Evolutionary conservation across 2,888 invertebrate species (phyloP).

Genomic region (Callinectes sapidus): DNA sequence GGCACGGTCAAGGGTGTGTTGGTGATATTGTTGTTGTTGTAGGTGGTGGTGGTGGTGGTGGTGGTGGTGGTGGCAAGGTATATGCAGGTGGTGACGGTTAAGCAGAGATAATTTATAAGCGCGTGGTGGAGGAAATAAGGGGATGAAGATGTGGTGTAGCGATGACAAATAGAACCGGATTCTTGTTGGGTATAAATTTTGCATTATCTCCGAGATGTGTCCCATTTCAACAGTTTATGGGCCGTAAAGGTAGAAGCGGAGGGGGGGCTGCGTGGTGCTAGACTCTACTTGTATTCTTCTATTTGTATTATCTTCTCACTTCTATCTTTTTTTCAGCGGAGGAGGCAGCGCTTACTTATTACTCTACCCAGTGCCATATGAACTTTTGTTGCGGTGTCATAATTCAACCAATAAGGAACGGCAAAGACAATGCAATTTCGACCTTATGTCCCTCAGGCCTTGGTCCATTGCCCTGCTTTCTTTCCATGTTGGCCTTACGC

Average conservation of each 20-base stretch:
- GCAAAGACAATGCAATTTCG: not conserved
- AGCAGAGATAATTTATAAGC: not conserved
- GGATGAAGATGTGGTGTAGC: not conserved
- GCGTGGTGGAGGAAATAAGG: not conserved
- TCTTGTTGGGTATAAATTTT: not conserved
- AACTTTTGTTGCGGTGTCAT: too few species aligned
- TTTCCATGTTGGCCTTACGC: not conserved
- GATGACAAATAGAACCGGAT: not conserved
- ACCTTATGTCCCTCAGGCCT: not conserved
- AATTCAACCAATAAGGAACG: too few species aligned
- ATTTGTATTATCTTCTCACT: too few species aligned
- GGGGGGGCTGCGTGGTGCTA: too few species aligned
- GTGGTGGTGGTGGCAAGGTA: not conserved
- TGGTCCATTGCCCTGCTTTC: not conserved
- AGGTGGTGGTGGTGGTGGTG: not conserved
- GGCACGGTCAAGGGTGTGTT: slow-evolving; percentile 22
- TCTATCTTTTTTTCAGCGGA: too few species aligned
- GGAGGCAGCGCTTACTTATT: too few species aligned
- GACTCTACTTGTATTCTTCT: too few species aligned
- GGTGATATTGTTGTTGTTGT: not conserved
- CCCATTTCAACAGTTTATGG: not conserved
- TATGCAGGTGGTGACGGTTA: not conserved
- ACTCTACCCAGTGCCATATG: too few species aligned
- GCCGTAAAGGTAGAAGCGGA: not conserved
- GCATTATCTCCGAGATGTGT: not conserved